Base-by-base conservation (phyloP, 92 coral and sea anemone species). In the Epizoanthus scotinus region DNA sequence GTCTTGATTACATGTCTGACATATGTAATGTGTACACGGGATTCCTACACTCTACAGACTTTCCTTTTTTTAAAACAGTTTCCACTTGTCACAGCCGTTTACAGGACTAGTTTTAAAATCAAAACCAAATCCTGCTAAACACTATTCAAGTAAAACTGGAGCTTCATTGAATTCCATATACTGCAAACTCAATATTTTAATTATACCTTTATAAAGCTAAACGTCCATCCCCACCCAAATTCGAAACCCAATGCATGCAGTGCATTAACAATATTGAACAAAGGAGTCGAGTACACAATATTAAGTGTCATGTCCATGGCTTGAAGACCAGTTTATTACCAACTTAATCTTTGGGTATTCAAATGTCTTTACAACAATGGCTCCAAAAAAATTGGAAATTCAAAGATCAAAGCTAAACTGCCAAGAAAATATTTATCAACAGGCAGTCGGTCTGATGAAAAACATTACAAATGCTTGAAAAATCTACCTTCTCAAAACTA, bases 321-420 rank as follows among this genome's bases (percentile, higher is more conserved):
- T 67, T 67, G 15, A 3, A 70, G 26, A 34, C 12, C 22, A 59
- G 56, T 58, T 75, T 75, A 58, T 58, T 75, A 28, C 66, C 22
- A 31, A n/a, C 49, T 55, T 58, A 75, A 75, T 59, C 58, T 58
- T 24, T 44, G 56, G 57, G 81, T 75, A 75, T 59, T 75, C 81
- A 59, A 75, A 58, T 75, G 81, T 60, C 66, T 75, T 75, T 59
- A 59, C 63, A 75, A 59, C 67, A 54, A 3, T 21, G 40, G 47
- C 50, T 34, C 56, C 68, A 75, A 58, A 40, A 40, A 3, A 20
- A 22, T 64, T 64, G 69, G 68, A 47, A 75, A 75, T 75, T 75
- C 81, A 75, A 59, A 57, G 26, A 58, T 75, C 67, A 52, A 8
- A 58, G 61, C 44, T 57, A 58, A 58, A 55, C 81, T 38, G 81